Evolutionary conservation across 2,888 invertebrate species (phyloP).

Genomic region (Drosophila affinis): DNA sequence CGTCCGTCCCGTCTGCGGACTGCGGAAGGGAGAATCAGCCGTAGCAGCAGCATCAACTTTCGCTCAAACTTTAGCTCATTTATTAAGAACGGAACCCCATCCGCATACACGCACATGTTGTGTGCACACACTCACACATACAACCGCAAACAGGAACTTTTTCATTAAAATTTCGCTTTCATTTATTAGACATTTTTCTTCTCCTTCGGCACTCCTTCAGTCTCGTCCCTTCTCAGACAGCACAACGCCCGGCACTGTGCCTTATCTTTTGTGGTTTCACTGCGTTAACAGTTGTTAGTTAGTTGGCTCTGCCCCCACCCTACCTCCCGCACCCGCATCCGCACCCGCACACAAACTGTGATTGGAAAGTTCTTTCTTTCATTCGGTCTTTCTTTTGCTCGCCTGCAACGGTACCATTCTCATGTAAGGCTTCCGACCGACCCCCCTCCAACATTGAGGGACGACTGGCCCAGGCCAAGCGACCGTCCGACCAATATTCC

Average conservation of each 20-base stretch:
- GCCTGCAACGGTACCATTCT: slow-evolving; percentile 15
- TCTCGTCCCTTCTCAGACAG: neutral
- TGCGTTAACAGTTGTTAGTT: slow-evolving; percentile 71
- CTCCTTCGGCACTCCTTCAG: slow-evolving; percentile 8
- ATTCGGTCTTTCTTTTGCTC: slow-evolving; percentile 17
- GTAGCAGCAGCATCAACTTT: slow-evolving; percentile 49
- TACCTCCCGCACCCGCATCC: slow-evolving; percentile 10
- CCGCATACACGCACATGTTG: slow-evolving; percentile 26
- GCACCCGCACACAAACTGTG: slow-evolving; percentile 17
- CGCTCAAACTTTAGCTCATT: slow-evolving; percentile 65
- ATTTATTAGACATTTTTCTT: slow-evolving; percentile 57
- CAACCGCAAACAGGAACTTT: slow-evolving; percentile 50
- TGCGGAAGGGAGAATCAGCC: slow-evolving; percentile 13
- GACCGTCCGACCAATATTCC: slow-evolving; percentile 45
- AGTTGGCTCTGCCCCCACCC: slow-evolving; percentile 34
- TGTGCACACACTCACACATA: slow-evolving; percentile 24
- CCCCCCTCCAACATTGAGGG: slow-evolving; percentile 42
- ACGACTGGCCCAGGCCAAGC: slow-evolving; percentile 36
- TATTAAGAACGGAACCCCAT: slow-evolving; percentile 58
- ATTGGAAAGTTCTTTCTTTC: slow-evolving; percentile 47
- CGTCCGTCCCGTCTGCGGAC: slow-evolving; percentile 5
- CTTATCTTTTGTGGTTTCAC: slow-evolving; percentile 54
- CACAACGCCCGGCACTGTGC: slow-evolving; percentile 26
- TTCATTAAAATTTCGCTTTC: slow-evolving; percentile 75
- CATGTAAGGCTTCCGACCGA: slow-evolving; percentile 41